phyloP scores from a whole-genome alignment of 2,113 vertebrate genomes.

The Scopus umbretta region DNA sequence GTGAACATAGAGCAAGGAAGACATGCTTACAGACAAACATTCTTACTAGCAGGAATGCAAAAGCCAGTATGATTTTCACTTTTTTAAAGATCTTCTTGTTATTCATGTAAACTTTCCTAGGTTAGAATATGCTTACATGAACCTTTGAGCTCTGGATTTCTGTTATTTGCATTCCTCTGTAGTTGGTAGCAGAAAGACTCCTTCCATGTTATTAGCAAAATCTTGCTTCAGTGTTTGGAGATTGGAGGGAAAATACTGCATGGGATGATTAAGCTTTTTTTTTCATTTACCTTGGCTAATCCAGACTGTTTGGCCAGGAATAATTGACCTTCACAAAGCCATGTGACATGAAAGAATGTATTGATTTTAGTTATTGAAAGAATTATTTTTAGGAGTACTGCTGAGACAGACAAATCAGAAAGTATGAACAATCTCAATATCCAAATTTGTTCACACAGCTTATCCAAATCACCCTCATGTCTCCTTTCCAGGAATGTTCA shows the following conservation, averaged over 20 bases:
- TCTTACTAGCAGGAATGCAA: background rate
- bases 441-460: background rate
- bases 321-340: background rate
- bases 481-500: background rate
- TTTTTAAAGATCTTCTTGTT: background rate
- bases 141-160: background rate
- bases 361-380: background rate
- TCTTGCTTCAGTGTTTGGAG: background rate
- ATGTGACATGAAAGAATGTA: background rate
- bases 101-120: background rate
- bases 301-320: background rate
- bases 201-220: background rate
- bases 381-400: background rate
- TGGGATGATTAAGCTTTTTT: background rate
- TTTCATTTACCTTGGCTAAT: too few species aligned
- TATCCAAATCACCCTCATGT: background rate
- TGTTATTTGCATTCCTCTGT: background rate
- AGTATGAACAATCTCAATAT: background rate
- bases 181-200: background rate
- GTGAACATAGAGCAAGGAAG: background rate
- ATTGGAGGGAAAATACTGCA: background rate
- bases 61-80: background rate
- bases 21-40: background rate
- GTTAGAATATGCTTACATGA: background rate
- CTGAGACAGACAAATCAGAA: background rate